phyloP scores from a whole-genome alignment of 2,113 vertebrate species.

The Sebastes fasciatus region DNA sequence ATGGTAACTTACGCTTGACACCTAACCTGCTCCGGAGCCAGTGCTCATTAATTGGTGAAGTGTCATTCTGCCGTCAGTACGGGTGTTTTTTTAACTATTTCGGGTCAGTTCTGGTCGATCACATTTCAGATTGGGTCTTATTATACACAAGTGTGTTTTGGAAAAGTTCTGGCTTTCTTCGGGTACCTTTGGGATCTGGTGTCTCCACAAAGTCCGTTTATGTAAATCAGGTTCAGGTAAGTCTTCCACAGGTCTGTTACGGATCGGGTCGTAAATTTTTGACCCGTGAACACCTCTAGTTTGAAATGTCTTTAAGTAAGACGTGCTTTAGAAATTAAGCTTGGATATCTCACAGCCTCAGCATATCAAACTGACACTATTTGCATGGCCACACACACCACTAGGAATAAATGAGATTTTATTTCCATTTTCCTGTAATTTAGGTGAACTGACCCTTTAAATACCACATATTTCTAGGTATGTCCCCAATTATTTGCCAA shows the following conservation, averaged over 20 bases:
- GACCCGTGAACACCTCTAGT: background rate
- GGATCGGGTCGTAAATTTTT: background rate
- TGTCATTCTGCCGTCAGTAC: background rate
- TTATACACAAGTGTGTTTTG: background rate
- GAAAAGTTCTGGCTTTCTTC: background rate
- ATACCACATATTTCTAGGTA: background rate
- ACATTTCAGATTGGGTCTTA: background rate
- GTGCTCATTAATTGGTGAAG: background rate
- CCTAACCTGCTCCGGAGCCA: no score
- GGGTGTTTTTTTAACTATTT: background rate
- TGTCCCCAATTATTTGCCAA: background rate
- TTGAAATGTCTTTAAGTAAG: no score
- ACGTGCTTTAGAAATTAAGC: background rate
- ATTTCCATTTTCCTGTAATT: background rate
- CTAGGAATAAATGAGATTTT: no score
- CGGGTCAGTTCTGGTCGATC: background rate
- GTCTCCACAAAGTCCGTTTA: background rate
- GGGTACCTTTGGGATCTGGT: background rate
- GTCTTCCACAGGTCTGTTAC: background rate
- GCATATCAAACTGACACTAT: background rate
- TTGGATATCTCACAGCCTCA: background rate
- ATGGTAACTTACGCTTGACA: no score
- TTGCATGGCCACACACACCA: background rate
- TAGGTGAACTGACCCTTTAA: background rate
- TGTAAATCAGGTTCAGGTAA: background rate